Conservation (phyloP, 1,140 invertebrate species). For the Drosophila nikananu region DNA sequence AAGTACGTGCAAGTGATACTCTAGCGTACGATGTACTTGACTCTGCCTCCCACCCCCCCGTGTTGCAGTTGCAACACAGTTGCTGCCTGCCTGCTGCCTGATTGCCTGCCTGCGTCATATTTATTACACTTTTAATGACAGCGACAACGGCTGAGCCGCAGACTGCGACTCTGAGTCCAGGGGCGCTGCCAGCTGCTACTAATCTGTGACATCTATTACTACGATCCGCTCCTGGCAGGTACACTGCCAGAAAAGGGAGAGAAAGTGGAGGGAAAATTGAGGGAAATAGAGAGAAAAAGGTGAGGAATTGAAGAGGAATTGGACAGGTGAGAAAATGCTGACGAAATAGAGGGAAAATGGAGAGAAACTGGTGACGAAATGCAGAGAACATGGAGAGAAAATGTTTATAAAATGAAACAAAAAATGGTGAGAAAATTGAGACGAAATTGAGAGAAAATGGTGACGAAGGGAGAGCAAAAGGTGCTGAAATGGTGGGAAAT, state of each 20-base stretch:
- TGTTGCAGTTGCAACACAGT: slow-evolving; percentile 32
- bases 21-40: slow-evolving; percentile 80
- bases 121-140: slow-evolving; percentile 79
- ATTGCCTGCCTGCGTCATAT: slow-evolving; percentile 50
- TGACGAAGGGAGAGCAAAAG: no score
- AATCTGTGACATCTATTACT: slow-evolving; percentile 51
- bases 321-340: no score
- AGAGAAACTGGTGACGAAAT: no score
- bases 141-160: slow-evolving; percentile 45
- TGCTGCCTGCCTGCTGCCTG: slow-evolving; percentile 15
- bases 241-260: not conserved
- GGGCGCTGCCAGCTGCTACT: slow-evolving; percentile 31
- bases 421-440: no score
- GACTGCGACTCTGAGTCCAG: slow-evolving; percentile 3
- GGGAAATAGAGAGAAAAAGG: no score
- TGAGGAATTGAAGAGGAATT: no score
- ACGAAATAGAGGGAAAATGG: no score
- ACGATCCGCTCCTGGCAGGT: slow-evolving; percentile 7
- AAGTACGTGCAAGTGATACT: slow-evolving; percentile 84
- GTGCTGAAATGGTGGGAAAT: no score
- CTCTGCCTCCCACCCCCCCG: slow-evolving; percentile 37
- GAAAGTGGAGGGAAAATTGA: not conserved
- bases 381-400: no score
- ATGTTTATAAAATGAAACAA: no score
- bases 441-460: no score